phyloP scores from a whole-genome alignment of 2,797 vertebrate genomes.

The Graptemys geographica region DNA sequence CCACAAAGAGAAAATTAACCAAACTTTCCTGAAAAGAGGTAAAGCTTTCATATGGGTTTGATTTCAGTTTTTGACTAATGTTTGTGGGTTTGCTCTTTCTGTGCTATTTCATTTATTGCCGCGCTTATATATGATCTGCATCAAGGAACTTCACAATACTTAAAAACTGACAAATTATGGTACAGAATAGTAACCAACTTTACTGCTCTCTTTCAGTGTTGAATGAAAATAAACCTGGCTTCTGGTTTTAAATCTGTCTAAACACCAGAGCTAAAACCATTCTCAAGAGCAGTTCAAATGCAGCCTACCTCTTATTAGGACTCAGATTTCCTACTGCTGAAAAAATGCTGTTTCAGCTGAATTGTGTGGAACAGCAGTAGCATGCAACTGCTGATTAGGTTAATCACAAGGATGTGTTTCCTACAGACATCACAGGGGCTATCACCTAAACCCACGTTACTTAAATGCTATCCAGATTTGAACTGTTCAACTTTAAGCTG shows the following conservation, averaged over 20 bases:
- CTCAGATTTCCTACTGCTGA: conserved; percentile 32
- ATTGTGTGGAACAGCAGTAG: conserved; percentile 46
- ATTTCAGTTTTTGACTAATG: not conserved
- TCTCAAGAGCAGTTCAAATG: not conserved
- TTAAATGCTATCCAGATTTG: conserved; percentile 41
- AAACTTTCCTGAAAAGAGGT: not conserved
- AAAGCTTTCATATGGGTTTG: not conserved
- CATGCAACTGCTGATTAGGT: conserved; percentile 50
- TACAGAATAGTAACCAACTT: not conserved
- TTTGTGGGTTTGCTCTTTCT: not conserved
- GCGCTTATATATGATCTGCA: not conserved
- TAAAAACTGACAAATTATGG: not conserved
- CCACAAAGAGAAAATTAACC: not conserved
- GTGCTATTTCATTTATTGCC: not conserved
- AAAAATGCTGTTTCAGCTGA: conserved; percentile 60
- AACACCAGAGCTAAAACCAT: conserved; percentile 12
- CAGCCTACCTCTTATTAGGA: conserved; percentile 5
- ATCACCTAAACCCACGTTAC: conserved; percentile 38
- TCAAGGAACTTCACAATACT: not conserved
- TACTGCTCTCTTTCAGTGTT: not conserved
- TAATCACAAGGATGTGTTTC: conserved; percentile 54
- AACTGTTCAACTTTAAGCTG: conserved; percentile 41
- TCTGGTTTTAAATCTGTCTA: not conserved
- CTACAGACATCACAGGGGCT: conserved; percentile 37
- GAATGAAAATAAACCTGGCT: not conserved